A percentile compares a stretch with the other conserved stretches of the same genome.
Conservation (phyloP, 53 echinoderm and acorn worm species). For the Antedon mediterranea region DNA sequence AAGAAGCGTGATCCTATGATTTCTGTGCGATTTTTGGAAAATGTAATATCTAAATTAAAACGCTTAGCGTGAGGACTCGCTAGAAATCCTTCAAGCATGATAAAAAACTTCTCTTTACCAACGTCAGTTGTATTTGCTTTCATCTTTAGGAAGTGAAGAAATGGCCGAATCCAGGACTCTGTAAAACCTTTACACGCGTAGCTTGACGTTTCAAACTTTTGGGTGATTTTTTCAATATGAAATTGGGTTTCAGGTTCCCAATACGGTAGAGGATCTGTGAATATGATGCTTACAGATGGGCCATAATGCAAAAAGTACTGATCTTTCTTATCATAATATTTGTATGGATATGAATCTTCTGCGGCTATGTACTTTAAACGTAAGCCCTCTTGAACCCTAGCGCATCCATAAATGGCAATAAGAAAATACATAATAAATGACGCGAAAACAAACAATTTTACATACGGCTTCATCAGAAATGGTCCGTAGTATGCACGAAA, state of each 20-base stretch:
- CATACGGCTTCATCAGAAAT: slow-evolving; percentile 62
- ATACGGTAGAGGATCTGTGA: slow-evolving; percentile 51
- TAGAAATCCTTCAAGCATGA: slow-evolving; percentile 23
- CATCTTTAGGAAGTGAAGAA: slow-evolving; percentile 14
- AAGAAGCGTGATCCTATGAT: slow-evolving; percentile 59
- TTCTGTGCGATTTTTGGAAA: slow-evolving; percentile 10
- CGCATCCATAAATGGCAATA: slow-evolving; percentile 77
- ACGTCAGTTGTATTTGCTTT: slow-evolving; percentile 8
- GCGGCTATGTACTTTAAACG: slow-evolving; percentile 74
- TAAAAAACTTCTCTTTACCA: slow-evolving; percentile 39
- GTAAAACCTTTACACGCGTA: slow-evolving; percentile 44
- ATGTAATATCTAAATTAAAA: slow-evolving; percentile 21
- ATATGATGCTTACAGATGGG: slow-evolving; percentile 61
- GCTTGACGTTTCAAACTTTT: slow-evolving; percentile 30
- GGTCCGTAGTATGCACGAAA: slow-evolving; percentile 77
- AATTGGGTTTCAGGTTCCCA: slow-evolving; percentile 48
- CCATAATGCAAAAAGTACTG: slow-evolving; percentile 55
- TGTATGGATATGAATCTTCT: slow-evolving; percentile 66
- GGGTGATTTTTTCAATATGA: slow-evolving; percentile 31
- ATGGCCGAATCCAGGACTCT: slow-evolving; percentile 73
- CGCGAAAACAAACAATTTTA: slow-evolving; percentile 47
- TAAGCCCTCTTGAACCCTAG: slow-evolving; percentile 76
- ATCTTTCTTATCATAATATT: slow-evolving; percentile 79
- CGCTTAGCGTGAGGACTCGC: slow-evolving; percentile 2
- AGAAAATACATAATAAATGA: slow-evolving; percentile 51